Conservation (phyloP, 2,888 invertebrate genomes). For the Pharmacophagus antenor region DNA sequence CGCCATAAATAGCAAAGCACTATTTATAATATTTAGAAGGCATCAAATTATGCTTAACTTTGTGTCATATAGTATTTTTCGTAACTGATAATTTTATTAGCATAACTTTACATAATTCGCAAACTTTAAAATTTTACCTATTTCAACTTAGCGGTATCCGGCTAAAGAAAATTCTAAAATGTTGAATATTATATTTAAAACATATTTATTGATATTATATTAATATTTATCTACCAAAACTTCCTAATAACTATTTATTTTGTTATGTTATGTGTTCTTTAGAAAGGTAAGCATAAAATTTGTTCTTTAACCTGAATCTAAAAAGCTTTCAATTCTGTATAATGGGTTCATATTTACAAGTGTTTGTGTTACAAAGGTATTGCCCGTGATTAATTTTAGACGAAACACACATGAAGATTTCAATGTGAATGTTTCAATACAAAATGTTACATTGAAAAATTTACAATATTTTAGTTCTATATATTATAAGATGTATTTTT, state of each 20-base stretch:
- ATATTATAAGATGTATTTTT: neutral
- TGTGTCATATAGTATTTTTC: too few species aligned
- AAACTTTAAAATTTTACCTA: too few species aligned
- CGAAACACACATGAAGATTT: neutral
- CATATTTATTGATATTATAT: too few species aligned
- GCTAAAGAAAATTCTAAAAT: too few species aligned
- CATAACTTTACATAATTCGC: too few species aligned
- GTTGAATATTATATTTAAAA: too few species aligned
- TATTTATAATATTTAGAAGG: too few species aligned
- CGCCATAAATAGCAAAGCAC: too few species aligned
- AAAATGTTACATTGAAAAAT: neutral
- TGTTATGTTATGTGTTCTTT: neutral
- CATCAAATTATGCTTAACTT: too few species aligned
- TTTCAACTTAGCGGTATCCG: too few species aligned
- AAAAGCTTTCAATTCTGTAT: neutral
- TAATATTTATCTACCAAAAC: neutral
- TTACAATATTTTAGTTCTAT: neutral
- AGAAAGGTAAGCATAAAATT: neutral
- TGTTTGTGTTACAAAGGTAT: neutral
- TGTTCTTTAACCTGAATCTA: neutral
- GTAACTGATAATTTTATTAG: too few species aligned
- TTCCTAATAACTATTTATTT: neutral
- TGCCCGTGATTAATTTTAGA: neutral
- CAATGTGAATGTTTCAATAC: neutral
- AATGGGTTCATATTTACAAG: neutral